Percentiles rank a stretch among this genome's conserved stretches.
Evolutionary conservation across 2,113 vertebrate genomes (phyloP).

Genomic region (Miniopterus natalensis): DNA sequence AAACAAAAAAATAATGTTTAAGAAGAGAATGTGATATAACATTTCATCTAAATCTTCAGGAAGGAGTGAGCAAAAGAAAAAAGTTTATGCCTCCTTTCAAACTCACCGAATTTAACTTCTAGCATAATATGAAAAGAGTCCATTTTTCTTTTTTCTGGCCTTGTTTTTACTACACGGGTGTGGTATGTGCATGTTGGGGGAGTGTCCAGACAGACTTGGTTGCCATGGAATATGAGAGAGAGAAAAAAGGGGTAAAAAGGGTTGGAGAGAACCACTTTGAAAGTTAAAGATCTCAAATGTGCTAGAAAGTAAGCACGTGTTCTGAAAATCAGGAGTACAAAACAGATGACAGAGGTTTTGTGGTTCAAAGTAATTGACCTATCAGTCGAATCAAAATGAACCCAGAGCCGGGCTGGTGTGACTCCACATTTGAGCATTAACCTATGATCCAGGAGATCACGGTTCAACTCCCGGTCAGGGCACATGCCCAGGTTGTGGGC

Average conservation of each 20-base stretch:
- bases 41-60: conserved; percentile 34
- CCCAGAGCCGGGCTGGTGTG: not conserved
- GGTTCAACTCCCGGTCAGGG: no score
- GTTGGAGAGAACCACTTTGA: not conserved
- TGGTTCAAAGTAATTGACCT: conserved; percentile 14
- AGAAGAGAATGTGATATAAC: not conserved
- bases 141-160: not conserved
- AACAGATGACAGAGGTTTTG: not conserved
- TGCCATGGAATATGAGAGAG: not conserved
- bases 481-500: no score
- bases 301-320: not conserved
- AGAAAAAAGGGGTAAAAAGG: not conserved
- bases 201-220: not conserved
- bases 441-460: not conserved
- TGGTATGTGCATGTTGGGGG: not conserved
- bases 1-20: not conserved
- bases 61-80: not conserved
- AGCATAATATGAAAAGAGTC: not conserved
- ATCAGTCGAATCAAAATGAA: not conserved
- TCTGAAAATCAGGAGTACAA: conserved; percentile 11
- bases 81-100: not conserved
- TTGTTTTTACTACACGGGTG: not conserved
- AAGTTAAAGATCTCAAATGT: not conserved
- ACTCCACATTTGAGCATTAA: no score
- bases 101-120: not conserved